A percentile compares a stretch with the other conserved stretches of the same genome.
These are phyloP conservation scores for Brachypodius melanocephalos DNA, from an alignment of 2,113 vertebrate species.

Conservation along the genomic window DNA sequence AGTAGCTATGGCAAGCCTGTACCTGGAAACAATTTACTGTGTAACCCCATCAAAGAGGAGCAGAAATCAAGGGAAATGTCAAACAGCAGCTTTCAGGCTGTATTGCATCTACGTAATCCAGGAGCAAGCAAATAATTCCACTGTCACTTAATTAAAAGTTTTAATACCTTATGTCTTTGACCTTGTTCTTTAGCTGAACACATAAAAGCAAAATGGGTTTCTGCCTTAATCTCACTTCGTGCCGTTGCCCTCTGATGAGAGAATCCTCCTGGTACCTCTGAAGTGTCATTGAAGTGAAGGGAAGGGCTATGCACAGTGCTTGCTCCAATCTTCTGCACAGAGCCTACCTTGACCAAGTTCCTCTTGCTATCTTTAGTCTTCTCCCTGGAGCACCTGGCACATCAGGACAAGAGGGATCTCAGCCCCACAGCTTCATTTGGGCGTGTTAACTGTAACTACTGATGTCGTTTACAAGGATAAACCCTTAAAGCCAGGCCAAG, in stretches of 20 bases:
- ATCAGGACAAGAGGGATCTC: slow-evolving; percentile 72
- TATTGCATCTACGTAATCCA: neutral
- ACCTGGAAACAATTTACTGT: neutral
- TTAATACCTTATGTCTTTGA: slow-evolving; percentile 55
- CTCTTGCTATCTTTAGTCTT: slow-evolving; percentile 63
- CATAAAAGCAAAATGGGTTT: slow-evolving; percentile 42
- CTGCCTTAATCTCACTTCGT: slow-evolving; percentile 19
- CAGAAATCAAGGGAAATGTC: slow-evolving; percentile 1
- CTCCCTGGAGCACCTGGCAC: slow-evolving; percentile 64
- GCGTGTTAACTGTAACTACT: slow-evolving; percentile 76
- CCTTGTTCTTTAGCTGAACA: slow-evolving; percentile 52
- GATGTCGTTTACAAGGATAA: slow-evolving; percentile 72
- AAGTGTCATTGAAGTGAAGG: slow-evolving; percentile 76
- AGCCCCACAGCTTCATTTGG: slow-evolving; percentile 54
- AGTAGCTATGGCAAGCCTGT: neutral
- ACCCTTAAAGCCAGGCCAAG: slow-evolving; percentile 69
- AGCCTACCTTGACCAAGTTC: slow-evolving; percentile 51
- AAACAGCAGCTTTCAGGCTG: neutral
- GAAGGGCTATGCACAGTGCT: slow-evolving; percentile 29
- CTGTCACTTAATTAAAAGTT: slow-evolving; percentile 59
- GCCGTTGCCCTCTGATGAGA: slow-evolving; percentile 41
- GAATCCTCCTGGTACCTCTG: slow-evolving; percentile 76
- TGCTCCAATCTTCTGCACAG: neutral
- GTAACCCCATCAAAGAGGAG: neutral
- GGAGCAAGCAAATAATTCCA: slow-evolving; percentile 23